phyloP scores from a whole-genome alignment of 2,797 vertebrate genomes.

The Percopsis omiscomaycus region DNA sequence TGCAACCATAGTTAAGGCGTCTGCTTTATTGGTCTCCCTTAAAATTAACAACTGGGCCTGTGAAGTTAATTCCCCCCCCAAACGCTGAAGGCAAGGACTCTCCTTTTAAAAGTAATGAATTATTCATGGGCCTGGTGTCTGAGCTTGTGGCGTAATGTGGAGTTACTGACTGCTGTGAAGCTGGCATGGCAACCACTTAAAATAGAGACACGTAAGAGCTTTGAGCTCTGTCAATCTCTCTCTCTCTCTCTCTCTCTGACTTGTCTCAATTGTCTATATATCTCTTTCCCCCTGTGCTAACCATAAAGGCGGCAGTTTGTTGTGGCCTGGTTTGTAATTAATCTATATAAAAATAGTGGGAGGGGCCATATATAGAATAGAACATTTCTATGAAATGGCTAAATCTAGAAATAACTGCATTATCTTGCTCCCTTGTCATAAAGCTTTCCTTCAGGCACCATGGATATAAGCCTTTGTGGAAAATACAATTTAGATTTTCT shows the following conservation, averaged over 20 bases:
- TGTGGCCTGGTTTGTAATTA: not conserved
- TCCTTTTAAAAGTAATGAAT: conserved; percentile 55
- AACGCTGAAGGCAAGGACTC: conserved; percentile 40
- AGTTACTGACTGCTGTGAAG: conserved; percentile 70
- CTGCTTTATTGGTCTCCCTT: conserved; percentile 37
- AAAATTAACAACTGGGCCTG: conserved; percentile 20
- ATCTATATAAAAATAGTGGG: too few relatives aligned
- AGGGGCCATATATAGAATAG: too few relatives aligned
- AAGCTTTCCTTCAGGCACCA: conserved; percentile 61
- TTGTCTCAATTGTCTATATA: conserved; percentile 1
- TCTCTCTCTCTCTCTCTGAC: not conserved
- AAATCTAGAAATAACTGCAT: too few relatives aligned
- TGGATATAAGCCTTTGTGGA: conserved; percentile 57
- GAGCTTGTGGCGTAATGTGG: conserved; percentile 62
- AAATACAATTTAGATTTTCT: conserved; percentile 67
- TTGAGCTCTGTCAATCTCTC: conserved; percentile 46
- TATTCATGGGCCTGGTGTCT: conserved; percentile 62
- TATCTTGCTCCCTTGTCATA: conserved; percentile 25
- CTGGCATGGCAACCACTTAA: conserved; percentile 73
- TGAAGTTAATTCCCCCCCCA: conserved; percentile 31
- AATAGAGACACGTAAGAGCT: conserved; percentile 55
- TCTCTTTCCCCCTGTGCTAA: not conserved
- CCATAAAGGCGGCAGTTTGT: conserved; percentile 21
- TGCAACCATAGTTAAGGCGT: conserved; percentile 29
- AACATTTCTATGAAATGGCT: too few relatives aligned